Conservation (phyloP, 2,888 invertebrate species). For the Thelaira solivaga region DNA sequence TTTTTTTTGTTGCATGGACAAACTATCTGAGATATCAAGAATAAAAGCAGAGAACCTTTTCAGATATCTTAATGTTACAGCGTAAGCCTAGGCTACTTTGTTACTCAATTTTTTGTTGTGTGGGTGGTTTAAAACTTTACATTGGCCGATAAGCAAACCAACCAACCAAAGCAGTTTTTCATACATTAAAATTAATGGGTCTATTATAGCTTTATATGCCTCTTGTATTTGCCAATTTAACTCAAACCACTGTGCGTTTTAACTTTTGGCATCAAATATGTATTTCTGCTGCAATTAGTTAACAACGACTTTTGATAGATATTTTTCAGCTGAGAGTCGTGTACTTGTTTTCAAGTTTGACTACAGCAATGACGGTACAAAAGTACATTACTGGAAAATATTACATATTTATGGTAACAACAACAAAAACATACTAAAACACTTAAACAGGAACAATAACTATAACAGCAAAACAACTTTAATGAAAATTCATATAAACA, state of each 20-base stretch:
- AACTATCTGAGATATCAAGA: too few relatives aligned
- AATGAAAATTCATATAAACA: constrained; percentile 57
- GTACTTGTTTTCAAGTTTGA: not conserved
- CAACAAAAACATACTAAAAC: not conserved
- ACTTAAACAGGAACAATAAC: constrained; percentile 18
- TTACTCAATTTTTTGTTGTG: too few relatives aligned
- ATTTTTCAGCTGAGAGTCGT: not conserved
- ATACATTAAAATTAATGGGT: too few relatives aligned
- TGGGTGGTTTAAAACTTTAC: too few relatives aligned
- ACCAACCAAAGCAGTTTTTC: too few relatives aligned
- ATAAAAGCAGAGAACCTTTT: too few relatives aligned
- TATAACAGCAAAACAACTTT: constrained; percentile 53
- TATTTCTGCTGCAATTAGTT: not conserved
- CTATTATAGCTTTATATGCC: too few relatives aligned
- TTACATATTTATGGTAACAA: constrained; percentile 33
- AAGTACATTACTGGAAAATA: constrained; percentile 32
- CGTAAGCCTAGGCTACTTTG: too few relatives aligned
- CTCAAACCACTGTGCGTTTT: not conserved
- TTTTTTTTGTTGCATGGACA: too few relatives aligned
- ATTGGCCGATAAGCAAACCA: too few relatives aligned
- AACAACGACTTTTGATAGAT: constrained; percentile 1
- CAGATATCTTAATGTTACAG: too few relatives aligned
- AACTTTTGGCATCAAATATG: not conserved
- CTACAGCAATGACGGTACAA: not conserved
- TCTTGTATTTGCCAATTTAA: too few relatives aligned